Evolutionary conservation across 1,140 invertebrate genomes (phyloP).

Genomic region (Drosophila ficusphila): DNA sequence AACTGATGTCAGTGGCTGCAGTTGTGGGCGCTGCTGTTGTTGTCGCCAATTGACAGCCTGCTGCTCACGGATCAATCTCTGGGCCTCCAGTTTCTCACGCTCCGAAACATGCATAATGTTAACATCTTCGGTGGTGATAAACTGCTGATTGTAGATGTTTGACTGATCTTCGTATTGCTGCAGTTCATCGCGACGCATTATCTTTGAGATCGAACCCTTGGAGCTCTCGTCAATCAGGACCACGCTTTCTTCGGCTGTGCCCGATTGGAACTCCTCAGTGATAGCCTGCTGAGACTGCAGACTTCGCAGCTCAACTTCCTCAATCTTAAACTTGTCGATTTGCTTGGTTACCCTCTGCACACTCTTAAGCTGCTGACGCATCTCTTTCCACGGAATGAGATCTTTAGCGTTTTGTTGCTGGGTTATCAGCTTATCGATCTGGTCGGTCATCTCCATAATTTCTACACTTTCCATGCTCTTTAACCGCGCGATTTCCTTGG

Average conservation of each 20-base stretch:
- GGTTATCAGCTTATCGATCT: slow-evolving; percentile 78
- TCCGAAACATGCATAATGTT: slow-evolving; percentile 74
- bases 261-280: slow-evolving; percentile 51
- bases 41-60: slow-evolving; percentile 78
- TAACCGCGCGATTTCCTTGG: slow-evolving; percentile 71
- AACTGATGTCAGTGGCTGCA: slow-evolving; percentile 68
- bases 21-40: slow-evolving; percentile 60
- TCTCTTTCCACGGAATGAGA: slow-evolving; percentile 80
- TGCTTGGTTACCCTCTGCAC: slow-evolving; percentile 76
- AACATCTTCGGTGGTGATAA: slow-evolving; percentile 76
- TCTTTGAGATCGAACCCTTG: slow-evolving; percentile 74
- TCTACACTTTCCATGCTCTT: slow-evolving; percentile 84
- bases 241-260: slow-evolving; percentile 47
- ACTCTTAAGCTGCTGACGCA: slow-evolving; percentile 81
- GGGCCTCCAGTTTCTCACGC: slow-evolving; percentile 73
- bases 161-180: slow-evolving; percentile 72
- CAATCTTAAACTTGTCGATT: slow-evolving; percentile 82
- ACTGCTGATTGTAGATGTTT: slow-evolving; percentile 66
- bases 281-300: slow-evolving; percentile 63
- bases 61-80: slow-evolving; percentile 63
- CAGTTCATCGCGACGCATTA: slow-evolving; percentile 59
- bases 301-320: slow-evolving; percentile 76
- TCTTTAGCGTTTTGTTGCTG: slow-evolving; percentile 72
- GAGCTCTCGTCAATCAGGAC: slow-evolving; percentile 75
- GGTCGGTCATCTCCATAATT: slow-evolving; percentile 81